phyloP scores from a whole-genome alignment of 2,888 invertebrate genomes.

The Pardosa pseudoannulata region DNA sequence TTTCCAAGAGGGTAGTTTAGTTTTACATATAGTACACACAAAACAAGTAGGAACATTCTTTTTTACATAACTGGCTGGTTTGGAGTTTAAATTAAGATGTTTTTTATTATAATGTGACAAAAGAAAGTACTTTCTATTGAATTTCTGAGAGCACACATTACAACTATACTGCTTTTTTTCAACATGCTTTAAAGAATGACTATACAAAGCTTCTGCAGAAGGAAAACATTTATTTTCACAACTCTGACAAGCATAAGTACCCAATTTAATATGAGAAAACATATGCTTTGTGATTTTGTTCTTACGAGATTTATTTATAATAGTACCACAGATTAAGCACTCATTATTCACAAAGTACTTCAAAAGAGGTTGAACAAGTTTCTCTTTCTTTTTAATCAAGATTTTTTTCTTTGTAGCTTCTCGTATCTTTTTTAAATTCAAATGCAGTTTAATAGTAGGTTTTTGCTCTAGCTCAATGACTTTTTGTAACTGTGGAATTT shows the following conservation, averaged over 20 bases:
- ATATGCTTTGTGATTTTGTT: not conserved
- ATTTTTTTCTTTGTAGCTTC: not conserved
- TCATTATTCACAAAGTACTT: not conserved
- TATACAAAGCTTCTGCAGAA: not conserved
- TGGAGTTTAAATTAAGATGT: not conserved
- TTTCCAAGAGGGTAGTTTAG: not conserved
- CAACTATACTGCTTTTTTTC: not conserved
- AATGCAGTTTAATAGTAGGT: not conserved
- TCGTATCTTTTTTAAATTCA: not conserved
- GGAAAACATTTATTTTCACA: slow-evolving; percentile 1
- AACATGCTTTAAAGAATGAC: not conserved
- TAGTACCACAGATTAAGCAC: not conserved
- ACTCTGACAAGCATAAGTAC: not conserved
- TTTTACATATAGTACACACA: not conserved
- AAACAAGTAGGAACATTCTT: not conserved
- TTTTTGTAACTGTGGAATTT: not conserved
- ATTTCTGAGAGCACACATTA: not conserved
- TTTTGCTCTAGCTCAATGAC: not conserved
- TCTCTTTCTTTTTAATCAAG: not conserved
- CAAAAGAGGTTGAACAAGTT: not conserved
- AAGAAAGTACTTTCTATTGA: not conserved
- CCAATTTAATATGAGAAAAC: not conserved
- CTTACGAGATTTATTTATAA: not conserved
- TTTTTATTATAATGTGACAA: not conserved
- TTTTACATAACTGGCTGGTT: too few species aligned